Percentiles rank a stretch among this genome's conserved stretches.
These are phyloP conservation scores for Drosophila anomalipes DNA, from an alignment of 2,888 invertebrate genomes.

Conservation along the genomic window DNA sequence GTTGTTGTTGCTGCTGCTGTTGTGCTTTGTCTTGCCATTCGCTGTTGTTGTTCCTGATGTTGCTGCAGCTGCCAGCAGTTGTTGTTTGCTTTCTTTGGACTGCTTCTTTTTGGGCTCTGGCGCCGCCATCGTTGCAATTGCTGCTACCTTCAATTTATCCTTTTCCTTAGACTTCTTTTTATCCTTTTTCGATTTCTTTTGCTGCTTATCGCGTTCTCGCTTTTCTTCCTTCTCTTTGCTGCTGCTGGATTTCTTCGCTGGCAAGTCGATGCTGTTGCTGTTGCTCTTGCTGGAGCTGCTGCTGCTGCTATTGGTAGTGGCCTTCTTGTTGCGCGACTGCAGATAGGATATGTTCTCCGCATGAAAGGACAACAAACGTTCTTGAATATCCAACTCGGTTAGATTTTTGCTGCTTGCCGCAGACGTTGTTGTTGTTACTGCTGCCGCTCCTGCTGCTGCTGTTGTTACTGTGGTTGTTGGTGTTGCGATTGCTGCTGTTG, in stretches of 20 bases:
- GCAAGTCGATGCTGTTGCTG: slow-evolving; percentile 20
- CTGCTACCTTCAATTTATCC: slow-evolving; percentile 53
- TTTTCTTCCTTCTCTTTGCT: slow-evolving; percentile 63
- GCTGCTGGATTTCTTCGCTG: slow-evolving; percentile 51
- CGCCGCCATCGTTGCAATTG: slow-evolving; percentile 9
- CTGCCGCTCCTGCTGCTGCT: slow-evolving; percentile 12
- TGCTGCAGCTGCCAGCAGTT: slow-evolving; percentile 30
- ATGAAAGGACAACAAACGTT: slow-evolving; percentile 88
- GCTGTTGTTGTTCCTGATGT: slow-evolving; percentile 24
- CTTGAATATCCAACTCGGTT: slow-evolving; percentile 88
- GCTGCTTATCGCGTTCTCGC: slow-evolving; percentile 62
- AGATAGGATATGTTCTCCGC: slow-evolving; percentile 88
- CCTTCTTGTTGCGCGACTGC: slow-evolving; percentile 88
- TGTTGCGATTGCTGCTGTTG: slow-evolving; percentile 1
- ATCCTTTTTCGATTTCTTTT: slow-evolving; percentile 68
- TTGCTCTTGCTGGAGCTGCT: slow-evolving; percentile 40
- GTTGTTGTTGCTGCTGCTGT: slow-evolving; percentile 5
- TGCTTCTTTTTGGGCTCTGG: slow-evolving; percentile 49
- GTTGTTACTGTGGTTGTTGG: slow-evolving; percentile 5
- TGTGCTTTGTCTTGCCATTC: slow-evolving; percentile 69
- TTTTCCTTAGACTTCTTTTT: slow-evolving; percentile 72
- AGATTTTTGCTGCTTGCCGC: slow-evolving; percentile 68
- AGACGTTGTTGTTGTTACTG: slow-evolving; percentile 3
- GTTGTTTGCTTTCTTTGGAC: slow-evolving; percentile 30
- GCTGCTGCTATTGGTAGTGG: slow-evolving; percentile 42